phyloP scores from a whole-genome alignment of 2,888 invertebrate species.

The Platycnemis pennipes region DNA sequence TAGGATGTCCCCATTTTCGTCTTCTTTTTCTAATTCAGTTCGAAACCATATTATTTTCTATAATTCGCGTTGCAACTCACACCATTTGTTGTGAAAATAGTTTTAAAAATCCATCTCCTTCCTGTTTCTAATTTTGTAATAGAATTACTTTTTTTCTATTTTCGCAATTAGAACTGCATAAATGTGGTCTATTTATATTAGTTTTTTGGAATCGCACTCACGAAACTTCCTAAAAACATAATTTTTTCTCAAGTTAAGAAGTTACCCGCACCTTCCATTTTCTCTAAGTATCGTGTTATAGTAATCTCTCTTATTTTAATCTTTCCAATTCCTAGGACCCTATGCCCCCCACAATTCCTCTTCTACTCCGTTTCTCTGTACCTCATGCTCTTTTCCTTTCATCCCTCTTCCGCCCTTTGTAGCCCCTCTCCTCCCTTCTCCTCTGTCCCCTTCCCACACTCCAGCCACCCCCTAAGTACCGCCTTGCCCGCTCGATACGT shows the following conservation, averaged over 20 bases:
- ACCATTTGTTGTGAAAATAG: too few relatives aligned
- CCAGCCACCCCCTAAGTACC: background rate
- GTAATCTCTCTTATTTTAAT: too few relatives aligned
- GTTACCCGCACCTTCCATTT: background rate
- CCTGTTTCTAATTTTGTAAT: too few relatives aligned
- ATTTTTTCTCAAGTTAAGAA: background rate
- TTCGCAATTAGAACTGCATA: too few relatives aligned
- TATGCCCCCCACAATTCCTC: background rate
- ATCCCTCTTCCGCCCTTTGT: background rate
- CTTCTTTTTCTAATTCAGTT: too few relatives aligned
- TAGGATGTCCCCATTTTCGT: too few relatives aligned
- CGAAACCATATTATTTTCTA: too few relatives aligned
- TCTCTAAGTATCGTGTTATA: background rate
- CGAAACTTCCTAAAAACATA: background rate
- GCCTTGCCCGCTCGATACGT: slow-evolving; percentile 60
- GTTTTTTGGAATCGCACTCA: background rate
- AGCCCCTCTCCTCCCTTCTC: background rate
- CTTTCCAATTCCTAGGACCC: background rate
- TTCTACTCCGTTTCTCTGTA: background rate
- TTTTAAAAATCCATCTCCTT: too few relatives aligned
- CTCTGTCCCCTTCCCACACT: background rate
- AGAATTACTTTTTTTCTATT: too few relatives aligned
- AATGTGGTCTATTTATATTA: too few relatives aligned
- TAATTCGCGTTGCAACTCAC: too few relatives aligned
- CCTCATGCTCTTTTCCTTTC: background rate